Conservation (phyloP, 2,797 vertebrate species). For the Anguilla megastoma region DNA sequence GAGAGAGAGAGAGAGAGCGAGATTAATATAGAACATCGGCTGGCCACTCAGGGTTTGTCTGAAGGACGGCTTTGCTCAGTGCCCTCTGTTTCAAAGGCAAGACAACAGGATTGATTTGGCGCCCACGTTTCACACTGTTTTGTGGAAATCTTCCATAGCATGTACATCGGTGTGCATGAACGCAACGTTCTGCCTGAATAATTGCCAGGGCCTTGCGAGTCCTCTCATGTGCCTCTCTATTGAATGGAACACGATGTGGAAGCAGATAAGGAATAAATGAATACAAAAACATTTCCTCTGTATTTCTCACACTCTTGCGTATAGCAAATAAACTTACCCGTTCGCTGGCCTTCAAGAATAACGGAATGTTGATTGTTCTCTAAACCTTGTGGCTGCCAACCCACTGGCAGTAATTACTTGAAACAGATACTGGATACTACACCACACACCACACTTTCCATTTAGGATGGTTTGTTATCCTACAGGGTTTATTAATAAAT, state of each 20-base stretch:
- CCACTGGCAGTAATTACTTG: slow-evolving; percentile 60
- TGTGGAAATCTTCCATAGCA: no score
- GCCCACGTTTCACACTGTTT: neutral
- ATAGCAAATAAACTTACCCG: slow-evolving; percentile 40
- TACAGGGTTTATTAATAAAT: slow-evolving; percentile 56
- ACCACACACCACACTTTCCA: slow-evolving; percentile 48
- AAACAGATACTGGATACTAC: slow-evolving; percentile 61
- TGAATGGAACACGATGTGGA: neutral
- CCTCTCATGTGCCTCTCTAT: slow-evolving; percentile 23
- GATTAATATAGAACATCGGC: slow-evolving; percentile 7
- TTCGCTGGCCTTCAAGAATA: neutral
- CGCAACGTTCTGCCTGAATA: neutral
- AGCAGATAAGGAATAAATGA: slow-evolving; percentile 31
- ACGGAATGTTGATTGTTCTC: neutral
- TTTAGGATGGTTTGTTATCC: slow-evolving; percentile 41
- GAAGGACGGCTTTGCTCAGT: slow-evolving; percentile 27
- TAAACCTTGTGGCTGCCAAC: slow-evolving; percentile 32
- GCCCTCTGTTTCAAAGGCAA: neutral
- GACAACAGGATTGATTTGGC: neutral
- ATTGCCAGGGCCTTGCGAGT: neutral
- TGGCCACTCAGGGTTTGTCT: slow-evolving; percentile 6
- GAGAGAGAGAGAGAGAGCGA: neutral
- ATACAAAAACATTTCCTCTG: slow-evolving; percentile 33
- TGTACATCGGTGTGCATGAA: neutral
- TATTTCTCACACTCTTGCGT: slow-evolving; percentile 28